Percentiles rank a stretch among this genome's conserved stretches.
phyloP scores from a whole-genome alignment of 1,140 invertebrate species.

The Drosophila virilis region DNA sequence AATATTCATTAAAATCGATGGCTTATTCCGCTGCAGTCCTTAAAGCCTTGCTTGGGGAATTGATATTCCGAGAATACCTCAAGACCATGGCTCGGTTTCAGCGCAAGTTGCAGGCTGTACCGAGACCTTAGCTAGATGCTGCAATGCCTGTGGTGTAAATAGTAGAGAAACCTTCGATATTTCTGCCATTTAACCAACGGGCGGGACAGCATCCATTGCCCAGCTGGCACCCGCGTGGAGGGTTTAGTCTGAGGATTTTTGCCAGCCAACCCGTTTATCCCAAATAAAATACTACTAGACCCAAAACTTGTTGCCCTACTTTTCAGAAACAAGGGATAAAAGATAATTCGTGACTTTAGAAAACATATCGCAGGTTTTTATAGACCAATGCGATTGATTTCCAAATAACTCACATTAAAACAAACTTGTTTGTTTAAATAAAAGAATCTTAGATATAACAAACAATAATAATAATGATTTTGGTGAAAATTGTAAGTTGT shows the following conservation, averaged over 20 bases:
- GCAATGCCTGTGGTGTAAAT: neutral
- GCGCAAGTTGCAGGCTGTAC: neutral
- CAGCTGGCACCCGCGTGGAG: constrained; percentile 49
- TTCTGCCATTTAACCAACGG: neutral
- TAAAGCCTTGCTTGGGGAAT: neutral
- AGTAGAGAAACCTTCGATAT: neutral
- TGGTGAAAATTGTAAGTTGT: constrained; percentile 7
- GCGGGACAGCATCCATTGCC: constrained; percentile 28
- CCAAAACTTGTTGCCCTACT: neutral
- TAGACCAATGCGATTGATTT: neutral
- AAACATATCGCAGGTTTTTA: neutral
- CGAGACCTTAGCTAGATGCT: constrained; percentile 38
- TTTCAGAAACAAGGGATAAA: neutral
- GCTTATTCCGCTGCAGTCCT: too few species aligned
- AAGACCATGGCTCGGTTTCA: constrained; percentile 34
- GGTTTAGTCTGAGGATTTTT: constrained; percentile 50
- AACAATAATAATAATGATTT: neutral
- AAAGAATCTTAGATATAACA: neutral
- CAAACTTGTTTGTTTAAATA: neutral
- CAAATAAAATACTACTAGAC: constrained; percentile 14
- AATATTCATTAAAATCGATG: too few species aligned
- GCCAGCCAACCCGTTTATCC: constrained; percentile 36
- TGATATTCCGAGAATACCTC: constrained; percentile 10
- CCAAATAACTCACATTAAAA: neutral
- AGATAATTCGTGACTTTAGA: neutral